Conservation (phyloP, 2,888 invertebrate species). For the Pachydiplax longipennis region DNA sequence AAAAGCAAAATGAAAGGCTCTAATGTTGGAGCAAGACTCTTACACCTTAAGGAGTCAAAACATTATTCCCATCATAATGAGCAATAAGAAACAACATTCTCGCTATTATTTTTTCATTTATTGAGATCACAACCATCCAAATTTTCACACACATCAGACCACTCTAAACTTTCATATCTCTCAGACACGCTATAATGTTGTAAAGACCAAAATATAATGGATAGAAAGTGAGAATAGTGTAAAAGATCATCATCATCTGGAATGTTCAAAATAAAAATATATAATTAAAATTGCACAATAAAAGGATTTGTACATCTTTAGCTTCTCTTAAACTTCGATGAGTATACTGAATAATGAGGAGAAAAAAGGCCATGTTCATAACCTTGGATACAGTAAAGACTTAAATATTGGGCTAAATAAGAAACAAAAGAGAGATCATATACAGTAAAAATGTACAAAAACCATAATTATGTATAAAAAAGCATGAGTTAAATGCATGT, state of each 20-base stretch:
- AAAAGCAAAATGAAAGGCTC: no score
- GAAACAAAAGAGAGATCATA: constrained; percentile 38
- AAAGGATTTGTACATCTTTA: constrained; percentile 41
- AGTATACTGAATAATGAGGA: constrained; percentile 14
- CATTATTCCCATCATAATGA: background rate
- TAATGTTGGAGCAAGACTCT: no score
- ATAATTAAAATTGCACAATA: constrained; percentile 39
- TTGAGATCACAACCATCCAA: constrained; percentile 44
- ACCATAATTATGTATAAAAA: constrained; percentile 43
- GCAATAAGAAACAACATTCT: constrained; percentile 28
- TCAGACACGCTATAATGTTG: constrained; percentile 29
- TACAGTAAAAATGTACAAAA: constrained; percentile 44
- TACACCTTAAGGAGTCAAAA: background rate
- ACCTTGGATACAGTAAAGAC: constrained; percentile 17
- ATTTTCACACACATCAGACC: constrained; percentile 33
- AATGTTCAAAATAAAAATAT: constrained; percentile 40
- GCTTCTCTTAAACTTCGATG: constrained; percentile 9
- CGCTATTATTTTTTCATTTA: constrained; percentile 38
- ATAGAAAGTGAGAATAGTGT: constrained; percentile 38
- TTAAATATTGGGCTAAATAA: constrained; percentile 24
- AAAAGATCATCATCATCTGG: constrained; percentile 24
- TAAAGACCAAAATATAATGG: constrained; percentile 42
- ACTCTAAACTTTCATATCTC: constrained; percentile 35
- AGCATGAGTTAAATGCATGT: constrained; percentile 38
- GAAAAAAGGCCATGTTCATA: background rate